These are phyloP conservation scores for Drosophila orosa DNA, from an alignment of 1,140 invertebrate genomes.

Conservation along the genomic window DNA sequence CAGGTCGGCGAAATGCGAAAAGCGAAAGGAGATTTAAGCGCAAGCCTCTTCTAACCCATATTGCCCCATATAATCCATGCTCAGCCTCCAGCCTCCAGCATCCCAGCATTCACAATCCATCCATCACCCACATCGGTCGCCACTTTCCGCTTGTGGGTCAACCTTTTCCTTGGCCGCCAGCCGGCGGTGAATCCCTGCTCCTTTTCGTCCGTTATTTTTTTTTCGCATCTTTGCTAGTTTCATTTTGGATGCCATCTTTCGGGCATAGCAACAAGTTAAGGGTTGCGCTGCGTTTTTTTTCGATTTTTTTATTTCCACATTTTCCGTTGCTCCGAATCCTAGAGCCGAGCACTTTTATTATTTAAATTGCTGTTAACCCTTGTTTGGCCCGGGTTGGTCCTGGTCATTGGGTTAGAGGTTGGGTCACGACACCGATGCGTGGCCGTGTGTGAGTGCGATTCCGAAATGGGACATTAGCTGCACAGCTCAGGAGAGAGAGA, in stretches of 20 bases:
- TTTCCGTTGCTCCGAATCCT: conserved; percentile 48
- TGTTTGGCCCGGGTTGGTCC: conserved; percentile 54
- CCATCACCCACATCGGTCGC: conserved; percentile 38
- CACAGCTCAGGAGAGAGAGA: neutral
- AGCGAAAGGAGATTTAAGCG: conserved; percentile 14
- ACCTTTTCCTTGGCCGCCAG: conserved; percentile 49
- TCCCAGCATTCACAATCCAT: conserved; percentile 17
- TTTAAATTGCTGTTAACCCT: conserved; percentile 80
- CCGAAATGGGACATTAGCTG: conserved; percentile 70
- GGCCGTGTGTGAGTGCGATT: conserved; percentile 53
- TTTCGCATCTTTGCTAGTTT: conserved; percentile 59
- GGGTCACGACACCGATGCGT: conserved; percentile 64
- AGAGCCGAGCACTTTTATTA: conserved; percentile 65
- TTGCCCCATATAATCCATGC: conserved; percentile 30
- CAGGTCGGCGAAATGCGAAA: conserved; percentile 30
- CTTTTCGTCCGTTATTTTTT: conserved; percentile 39
- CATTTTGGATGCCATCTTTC: conserved; percentile 63
- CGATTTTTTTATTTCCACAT: conserved; percentile 3
- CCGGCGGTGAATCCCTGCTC: conserved; percentile 26
- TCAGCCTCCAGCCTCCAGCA: neutral
- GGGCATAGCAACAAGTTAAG: conserved; percentile 73
- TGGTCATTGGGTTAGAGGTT: conserved; percentile 75
- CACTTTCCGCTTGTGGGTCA: conserved; percentile 61
- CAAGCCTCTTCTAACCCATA: conserved; percentile 17
- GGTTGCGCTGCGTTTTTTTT: conserved; percentile 49